Evolutionary conservation across 1,140 invertebrate genomes (phyloP), one percentile per base, ranked within the genome.

Genomic region (Phthorimaea operculella): DNA sequence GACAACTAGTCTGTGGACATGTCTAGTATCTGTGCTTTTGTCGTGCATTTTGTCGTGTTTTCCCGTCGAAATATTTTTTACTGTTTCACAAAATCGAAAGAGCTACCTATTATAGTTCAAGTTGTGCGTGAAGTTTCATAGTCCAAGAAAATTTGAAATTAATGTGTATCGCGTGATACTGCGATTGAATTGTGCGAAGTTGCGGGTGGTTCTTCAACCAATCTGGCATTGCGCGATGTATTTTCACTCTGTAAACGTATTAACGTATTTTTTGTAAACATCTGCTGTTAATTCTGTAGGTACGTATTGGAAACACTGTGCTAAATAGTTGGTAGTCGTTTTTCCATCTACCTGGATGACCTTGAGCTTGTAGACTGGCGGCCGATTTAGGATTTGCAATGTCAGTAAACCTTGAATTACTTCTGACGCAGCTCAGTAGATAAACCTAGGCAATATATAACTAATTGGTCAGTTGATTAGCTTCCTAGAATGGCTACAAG

Each of bases 211-310:
- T 14, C 14, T 11, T 47, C 15, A 14, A n/a, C n/a, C n/a, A n/a
- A 16, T 14, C 44, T 47, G 44, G 2, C 11, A 15, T 51, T 18
- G n/a, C 60, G 57, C 53, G 45, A 62, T 62, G 60, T 58, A 6
- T 11, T 56, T 53, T 48, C 57, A 52, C 33, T 55, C 48, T 34
- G 34, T 15, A 34, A 21, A 45, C 52, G 42, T 56, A 56, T 18
- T 49, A 47, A 56, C 51, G 53, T 33, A 49, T 52, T 54, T 44
- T 34, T 58, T 59, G 60, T 62, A 62, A 62, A 62, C 58, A 62
- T 56, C 55, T 58, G 54, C 53, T 52, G 15, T 16, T 9, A 15
- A 14, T 16, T 17, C 3, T 17, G 15, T 47, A 47, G 44, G 44
- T 47, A 47, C 44, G 44, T 47, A 15, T 2, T 47, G 16, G 44